phyloP scores from a whole-genome alignment of 2,113 vertebrate genomes.

The Geococcyx californianus region DNA sequence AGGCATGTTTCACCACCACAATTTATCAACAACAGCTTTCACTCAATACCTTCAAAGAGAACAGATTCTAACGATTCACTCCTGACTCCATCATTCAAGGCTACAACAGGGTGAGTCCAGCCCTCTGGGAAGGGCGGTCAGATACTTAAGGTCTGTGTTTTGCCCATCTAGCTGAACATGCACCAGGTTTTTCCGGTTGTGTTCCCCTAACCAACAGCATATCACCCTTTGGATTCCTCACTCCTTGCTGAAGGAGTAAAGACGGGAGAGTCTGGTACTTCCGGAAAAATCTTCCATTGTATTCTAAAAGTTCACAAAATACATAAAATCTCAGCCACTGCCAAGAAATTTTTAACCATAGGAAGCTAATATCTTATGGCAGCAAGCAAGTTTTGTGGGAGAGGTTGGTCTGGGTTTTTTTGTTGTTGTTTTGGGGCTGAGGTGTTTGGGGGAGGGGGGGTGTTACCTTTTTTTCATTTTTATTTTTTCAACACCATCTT shows the following conservation, averaged over 20 bases:
- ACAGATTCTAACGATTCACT: not conserved
- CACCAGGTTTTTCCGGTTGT: not conserved
- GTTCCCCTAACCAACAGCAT: accelerated
- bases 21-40: not conserved
- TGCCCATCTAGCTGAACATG: not conserved
- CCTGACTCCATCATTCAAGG: not conserved
- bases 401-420: not conserved
- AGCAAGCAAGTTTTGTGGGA: not conserved
- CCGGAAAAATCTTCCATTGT: not conserved
- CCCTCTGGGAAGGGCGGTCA: not conserved
- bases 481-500: not conserved
- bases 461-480: not conserved
- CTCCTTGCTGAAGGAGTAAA: not conserved
- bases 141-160: not conserved
- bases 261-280: not conserved
- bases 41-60: not conserved
- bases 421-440: not conserved
- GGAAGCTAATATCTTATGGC: not conserved
- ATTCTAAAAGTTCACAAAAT: not conserved
- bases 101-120: not conserved
- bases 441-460: not conserved
- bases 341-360: not conserved
- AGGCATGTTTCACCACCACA: not conserved
- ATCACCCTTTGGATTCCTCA: not conserved
- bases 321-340: not conserved